Conservation (phyloP, 2,888 invertebrate genomes). For the Tigriopus californicus region DNA sequence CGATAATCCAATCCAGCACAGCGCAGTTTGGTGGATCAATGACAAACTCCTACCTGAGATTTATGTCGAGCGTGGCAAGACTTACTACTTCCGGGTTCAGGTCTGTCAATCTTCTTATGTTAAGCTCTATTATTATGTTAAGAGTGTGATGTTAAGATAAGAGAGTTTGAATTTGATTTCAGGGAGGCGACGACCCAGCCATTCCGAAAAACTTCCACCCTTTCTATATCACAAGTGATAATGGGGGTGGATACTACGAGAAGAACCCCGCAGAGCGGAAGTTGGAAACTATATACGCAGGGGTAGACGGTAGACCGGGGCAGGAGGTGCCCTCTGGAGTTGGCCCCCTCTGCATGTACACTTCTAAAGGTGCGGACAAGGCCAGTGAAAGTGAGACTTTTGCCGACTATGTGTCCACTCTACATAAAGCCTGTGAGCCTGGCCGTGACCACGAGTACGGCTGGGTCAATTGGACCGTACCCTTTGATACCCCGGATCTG, state of each 20-base stretch:
- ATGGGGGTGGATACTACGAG: neutral
- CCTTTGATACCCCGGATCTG: neutral
- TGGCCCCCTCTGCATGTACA: neutral
- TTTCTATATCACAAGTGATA: neutral
- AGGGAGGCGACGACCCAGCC: neutral
- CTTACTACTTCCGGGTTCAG: slow-evolving; percentile 1
- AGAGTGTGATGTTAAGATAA: too few relatives aligned
- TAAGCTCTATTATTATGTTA: too few relatives aligned
- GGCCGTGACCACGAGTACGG: neutral
- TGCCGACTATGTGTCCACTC: neutral
- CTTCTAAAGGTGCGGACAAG: neutral
- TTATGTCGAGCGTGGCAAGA: neutral
- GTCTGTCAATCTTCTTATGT: too few relatives aligned
- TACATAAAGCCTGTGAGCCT: neutral
- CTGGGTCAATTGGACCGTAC: slow-evolving; percentile 4
- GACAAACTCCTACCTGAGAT: slow-evolving; percentile 1
- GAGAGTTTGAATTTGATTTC: too few relatives aligned
- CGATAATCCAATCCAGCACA: neutral
- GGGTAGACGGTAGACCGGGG: neutral
- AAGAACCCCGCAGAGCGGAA: neutral
- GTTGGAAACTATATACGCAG: neutral
- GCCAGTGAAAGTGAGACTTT: neutral
- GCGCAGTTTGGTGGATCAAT: slow-evolving; percentile 1
- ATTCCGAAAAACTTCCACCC: neutral
- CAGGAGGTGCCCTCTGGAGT: neutral